Evolutionary conservation across 2,113 vertebrate genomes (phyloP).

Genomic region (Choloepus hoffmanni): DNA sequence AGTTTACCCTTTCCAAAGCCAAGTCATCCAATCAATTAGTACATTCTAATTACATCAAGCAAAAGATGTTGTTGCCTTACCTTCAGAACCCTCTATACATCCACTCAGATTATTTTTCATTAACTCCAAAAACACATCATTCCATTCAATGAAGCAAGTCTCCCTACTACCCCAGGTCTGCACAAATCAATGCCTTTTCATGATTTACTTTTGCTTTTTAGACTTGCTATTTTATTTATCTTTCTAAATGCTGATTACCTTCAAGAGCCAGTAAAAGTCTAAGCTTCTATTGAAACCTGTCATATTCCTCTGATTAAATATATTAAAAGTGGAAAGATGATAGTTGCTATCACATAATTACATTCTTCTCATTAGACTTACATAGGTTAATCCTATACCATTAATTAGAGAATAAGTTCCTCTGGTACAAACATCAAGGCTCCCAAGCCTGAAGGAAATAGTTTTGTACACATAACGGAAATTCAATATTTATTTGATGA

Average conservation of each 20-base stretch:
- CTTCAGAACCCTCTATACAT: neutral
- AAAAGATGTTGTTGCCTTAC: neutral
- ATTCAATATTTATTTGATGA: neutral
- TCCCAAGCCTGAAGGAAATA: neutral
- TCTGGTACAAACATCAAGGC: neutral
- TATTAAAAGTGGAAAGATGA: neutral
- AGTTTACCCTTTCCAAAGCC: neutral
- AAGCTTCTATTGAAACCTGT: neutral
- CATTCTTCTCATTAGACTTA: neutral
- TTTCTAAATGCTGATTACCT: neutral
- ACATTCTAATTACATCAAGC: neutral
- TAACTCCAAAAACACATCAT: neutral
- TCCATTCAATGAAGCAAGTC: neutral
- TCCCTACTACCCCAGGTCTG: neutral
- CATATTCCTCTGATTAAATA: neutral
- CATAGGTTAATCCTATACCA: neutral
- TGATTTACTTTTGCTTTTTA: neutral
- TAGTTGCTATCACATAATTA: neutral
- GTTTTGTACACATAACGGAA: neutral
- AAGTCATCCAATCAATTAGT: neutral
- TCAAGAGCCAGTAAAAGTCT: neutral
- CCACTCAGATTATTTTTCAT: neutral
- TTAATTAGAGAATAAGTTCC: neutral
- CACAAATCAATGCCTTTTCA: neutral
- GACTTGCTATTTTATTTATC: neutral